Base-by-base conservation (phyloP, 2,888 invertebrate genomes). In the Sabellastarte sp. region DNA sequence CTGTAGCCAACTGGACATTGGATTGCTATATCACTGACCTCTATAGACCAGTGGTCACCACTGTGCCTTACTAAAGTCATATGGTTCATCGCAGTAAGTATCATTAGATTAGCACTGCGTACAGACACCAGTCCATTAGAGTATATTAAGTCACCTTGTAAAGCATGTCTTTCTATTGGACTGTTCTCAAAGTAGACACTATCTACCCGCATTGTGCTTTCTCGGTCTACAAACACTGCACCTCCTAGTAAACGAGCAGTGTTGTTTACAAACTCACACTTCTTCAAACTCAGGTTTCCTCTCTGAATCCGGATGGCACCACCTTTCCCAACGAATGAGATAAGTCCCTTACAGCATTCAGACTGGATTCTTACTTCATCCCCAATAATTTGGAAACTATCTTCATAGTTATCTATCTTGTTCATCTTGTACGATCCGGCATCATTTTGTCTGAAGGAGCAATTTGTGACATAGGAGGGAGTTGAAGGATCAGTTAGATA, bases 31-130 rank as follows among this genome's bases (percentile, higher is more conserved):
- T 67, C 67, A 32, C 41, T 61, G 51, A 72, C 72, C 10, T 69
- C 67, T 20, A 72, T 72, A 26, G 72, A 71, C 72, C 72, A 72
- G 52, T 67, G 70, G 41, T 71, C 63, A n/a, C 72, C 72, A 33
- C 65, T 69, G 61, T 72, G 72, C 24, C 71, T 59, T 3, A 71
- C 28, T 20, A 71, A 55, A 2, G 66, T 63, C 51, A 68, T 64
- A 66, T 71, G 71, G 55, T 65, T 71, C 15, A 30, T 32, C 2
- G 71, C 70, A 2, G 68, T 52, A 30, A 61, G 50, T 2, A 66
- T 63, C 29, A 57, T 1, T 20, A 71, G 55, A 5, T 57, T 32
- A 5, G 61, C 66, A 1, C 59, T 63, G 20, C 59, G 57, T 20
- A 71, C 50, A n/a, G 32, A n/a, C 10, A 71, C 69, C 20, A 26